Evolutionary conservation across 1,140 invertebrate genomes (phyloP).

Genomic region (Meloidogyne floridensis): DNA sequence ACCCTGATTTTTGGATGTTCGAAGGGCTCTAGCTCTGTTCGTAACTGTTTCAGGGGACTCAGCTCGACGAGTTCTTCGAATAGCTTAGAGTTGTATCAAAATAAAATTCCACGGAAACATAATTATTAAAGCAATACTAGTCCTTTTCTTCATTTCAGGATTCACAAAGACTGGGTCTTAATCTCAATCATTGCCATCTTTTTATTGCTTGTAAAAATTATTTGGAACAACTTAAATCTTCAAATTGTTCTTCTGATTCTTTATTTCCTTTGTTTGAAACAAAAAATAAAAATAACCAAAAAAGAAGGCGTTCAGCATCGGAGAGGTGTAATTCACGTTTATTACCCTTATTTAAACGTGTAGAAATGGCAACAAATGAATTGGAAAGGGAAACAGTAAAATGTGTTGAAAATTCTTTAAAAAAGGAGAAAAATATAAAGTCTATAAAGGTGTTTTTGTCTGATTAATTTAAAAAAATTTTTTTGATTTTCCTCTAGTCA

Average conservation of each 20-base stretch:
- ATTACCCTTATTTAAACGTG: conserved; percentile 21
- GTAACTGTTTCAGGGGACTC: no score
- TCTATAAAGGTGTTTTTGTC: not conserved
- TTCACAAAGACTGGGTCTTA: not conserved
- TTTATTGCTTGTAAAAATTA: conserved; percentile 6
- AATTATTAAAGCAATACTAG: no score
- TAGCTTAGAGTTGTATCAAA: no score
- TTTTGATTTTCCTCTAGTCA: not conserved
- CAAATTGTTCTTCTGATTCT: not conserved
- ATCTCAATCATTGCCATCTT: conserved; percentile 8
- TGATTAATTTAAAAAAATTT: not conserved
- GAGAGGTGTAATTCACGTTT: conserved; percentile 12
- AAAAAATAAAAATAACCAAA: not conserved
- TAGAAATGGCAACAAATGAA: conserved; percentile 17
- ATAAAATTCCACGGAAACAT: no score
- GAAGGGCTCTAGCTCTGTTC: no score
- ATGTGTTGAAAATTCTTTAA: conserved; percentile 24
- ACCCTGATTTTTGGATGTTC: no score
- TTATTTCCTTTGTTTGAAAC: not conserved
- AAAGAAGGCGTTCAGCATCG: not conserved
- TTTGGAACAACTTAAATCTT: conserved; percentile 3
- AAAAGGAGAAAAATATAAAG: not conserved
- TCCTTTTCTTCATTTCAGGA: not conserved
- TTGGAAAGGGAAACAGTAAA: conserved; percentile 25
- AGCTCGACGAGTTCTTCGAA: no score